Percentiles rank a stretch among this genome's conserved stretches.
phyloP scores from a whole-genome alignment of 2,113 vertebrate species.

The Notechis scutatus region DNA sequence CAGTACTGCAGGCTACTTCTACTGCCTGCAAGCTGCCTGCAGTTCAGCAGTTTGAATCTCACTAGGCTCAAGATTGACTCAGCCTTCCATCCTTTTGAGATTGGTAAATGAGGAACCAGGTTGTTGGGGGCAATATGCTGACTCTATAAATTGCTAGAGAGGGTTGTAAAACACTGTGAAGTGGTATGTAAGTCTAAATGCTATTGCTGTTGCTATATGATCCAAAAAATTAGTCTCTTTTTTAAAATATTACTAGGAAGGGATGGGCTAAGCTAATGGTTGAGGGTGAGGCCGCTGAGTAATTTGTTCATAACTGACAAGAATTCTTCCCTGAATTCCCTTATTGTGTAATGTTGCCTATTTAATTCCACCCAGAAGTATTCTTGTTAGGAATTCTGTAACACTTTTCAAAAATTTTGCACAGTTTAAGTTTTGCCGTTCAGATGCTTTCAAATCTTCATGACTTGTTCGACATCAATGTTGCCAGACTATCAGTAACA shows the following conservation, averaged over 20 bases:
- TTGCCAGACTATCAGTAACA: background rate
- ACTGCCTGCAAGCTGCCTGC: too few species aligned
- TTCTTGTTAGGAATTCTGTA: conserved; percentile 28
- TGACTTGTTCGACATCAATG: background rate
- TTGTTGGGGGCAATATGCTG: too few species aligned
- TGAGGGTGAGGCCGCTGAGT: conserved; percentile 48
- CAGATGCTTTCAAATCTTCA: background rate
- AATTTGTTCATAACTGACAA: conserved; percentile 55
- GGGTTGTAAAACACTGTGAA: too few species aligned
- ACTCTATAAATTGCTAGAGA: too few species aligned
- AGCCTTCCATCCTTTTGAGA: too few species aligned
- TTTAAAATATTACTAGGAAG: conserved; percentile 32
- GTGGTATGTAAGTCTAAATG: too few species aligned
- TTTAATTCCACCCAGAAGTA: conserved; percentile 43
- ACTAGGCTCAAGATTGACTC: too few species aligned
- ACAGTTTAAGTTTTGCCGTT: background rate
- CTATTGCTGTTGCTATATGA: background rate
- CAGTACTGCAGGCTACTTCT: too few species aligned
- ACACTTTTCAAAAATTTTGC: background rate
- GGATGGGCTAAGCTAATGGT: conserved; percentile 49
- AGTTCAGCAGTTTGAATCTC: too few species aligned
- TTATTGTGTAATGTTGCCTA: conserved; percentile 47
- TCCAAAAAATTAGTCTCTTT: background rate
- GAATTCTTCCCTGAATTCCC: conserved; percentile 50
- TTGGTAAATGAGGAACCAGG: too few species aligned